Base-by-base conservation (phyloP, 2,797 vertebrate genomes). In the Syngnathus acus region DNA sequence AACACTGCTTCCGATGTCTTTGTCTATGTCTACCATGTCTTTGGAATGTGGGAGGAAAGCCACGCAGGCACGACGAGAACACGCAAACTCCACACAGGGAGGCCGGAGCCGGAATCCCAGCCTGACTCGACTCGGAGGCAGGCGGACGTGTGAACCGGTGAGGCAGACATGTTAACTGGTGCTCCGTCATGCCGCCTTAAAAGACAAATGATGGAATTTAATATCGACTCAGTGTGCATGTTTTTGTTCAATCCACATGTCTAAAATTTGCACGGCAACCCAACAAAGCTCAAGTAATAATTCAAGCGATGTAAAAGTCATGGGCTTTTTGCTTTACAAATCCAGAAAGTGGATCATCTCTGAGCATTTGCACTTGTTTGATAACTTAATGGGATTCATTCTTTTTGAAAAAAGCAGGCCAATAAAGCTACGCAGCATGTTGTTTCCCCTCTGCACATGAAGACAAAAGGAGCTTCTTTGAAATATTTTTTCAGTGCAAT, bases 371-470 rank as follows among this genome's bases (percentile, higher is more conserved):
- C 40, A 62, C 74, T 73, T 70, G 55, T 77, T 78, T 86, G 67
- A 85, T 82, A 79, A 73, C 65, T 68, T 84, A 79, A 83, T 83
- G 77, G 72, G 72, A 85, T 84, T 76, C 75, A 73, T 85, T 79
- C 75, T 4, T 75, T 77, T 45, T 65, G 42, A 73, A 74, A 38
- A 66, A 72, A 78, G 54, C 53, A 65, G 59, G 65, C 50, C 70
- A 69, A 74, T 65, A 66, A 62, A 76, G 50, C 60, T 59, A 42
- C 6, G 47, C 64, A 37, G 23, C 38, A 59, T 45, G 23, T n/a
- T 26, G 13, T 43, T 23, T 8, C 7, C 11, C 11, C 14, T 45
- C 13, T 7, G 7, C 54, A 16, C 13, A 14, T 26, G 26, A 55
- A 55, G 26, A 37, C 55, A 58, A 58, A 16, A 58, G 14, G 55